phyloP scores from a whole-genome alignment of 2,797 vertebrate species.

The Tapirus indicus region DNA sequence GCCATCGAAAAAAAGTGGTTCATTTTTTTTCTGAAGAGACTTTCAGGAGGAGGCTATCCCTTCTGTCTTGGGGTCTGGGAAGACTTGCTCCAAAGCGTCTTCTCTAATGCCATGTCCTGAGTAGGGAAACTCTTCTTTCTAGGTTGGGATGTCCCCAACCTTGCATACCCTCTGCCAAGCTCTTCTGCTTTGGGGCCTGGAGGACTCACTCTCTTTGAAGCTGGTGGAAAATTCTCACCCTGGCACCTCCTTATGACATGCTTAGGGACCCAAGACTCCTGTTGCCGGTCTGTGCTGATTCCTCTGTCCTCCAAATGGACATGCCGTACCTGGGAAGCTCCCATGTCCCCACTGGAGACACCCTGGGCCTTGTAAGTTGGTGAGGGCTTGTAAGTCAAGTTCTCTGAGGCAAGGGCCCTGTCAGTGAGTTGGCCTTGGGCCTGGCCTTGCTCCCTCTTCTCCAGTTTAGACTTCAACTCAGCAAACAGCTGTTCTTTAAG shows the following conservation, averaged over 20 bases:
- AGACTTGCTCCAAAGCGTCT: neutral
- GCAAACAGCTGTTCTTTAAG: neutral
- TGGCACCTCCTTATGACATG: neutral
- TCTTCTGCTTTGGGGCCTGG: neutral
- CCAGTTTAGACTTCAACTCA: neutral
- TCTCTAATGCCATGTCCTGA: neutral
- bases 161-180: neutral
- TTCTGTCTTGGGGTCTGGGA: neutral
- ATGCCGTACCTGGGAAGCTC: neutral
- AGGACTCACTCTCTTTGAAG: neutral
- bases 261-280: neutral
- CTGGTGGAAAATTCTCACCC: neutral
- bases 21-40: neutral
- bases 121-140: neutral
- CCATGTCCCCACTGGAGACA: neutral
- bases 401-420: neutral
- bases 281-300: neutral
- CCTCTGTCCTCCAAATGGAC: neutral
- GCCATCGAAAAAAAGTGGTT: neutral
- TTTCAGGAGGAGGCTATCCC: neutral
- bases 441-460: rapidly evolving
- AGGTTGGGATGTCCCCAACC: neutral
- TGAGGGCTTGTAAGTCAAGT: neutral
- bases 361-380: too few species aligned
- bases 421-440: neutral